Base-by-base conservation (phyloP, 2,888 invertebrate species). In the Prostheceraeus crozeri region DNA sequence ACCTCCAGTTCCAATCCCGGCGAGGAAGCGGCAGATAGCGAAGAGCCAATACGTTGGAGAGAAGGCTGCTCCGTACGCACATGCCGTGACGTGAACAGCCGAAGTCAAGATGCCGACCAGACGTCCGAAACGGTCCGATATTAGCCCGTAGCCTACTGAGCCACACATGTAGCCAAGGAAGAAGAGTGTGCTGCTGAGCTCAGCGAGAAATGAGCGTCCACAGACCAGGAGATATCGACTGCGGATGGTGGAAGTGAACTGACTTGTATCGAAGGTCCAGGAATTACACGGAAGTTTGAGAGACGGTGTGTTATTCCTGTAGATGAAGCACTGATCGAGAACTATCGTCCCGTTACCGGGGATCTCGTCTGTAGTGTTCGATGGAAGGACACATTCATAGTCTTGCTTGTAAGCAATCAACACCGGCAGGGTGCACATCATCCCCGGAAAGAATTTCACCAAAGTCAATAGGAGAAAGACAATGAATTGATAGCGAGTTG, bases 81-180 rank as follows among this genome's bases (percentile, higher is more conserved):
- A 6, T 3, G 21, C 23, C 2, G 19, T 21, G 23, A 48, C 2
- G 6, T 48, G 21, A 25, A 6, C 4, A 19, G 27, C 21, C 3
- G 19, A 6, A 2, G 27, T 25, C 19, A 48, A 6, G 21, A 25
- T 2, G 25, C 23, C 19, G 4, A 23, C 14, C 8, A 48, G 25
- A 14, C 48, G 2, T 3, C 48, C 48, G 48, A 48, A 48, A 19
- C 19, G 14, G 48, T 48, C 48, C 23, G 23, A 19, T 14, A 48
- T 3, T 3, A 48, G 2, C 3, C 48, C 48, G 25, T 48, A 48
- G 21, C 21, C 23, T 6, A 19, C 14, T 2, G 48, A 19, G 14
- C 48, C 48, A 4, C 16, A 2, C 3, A 48, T 16, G 25, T 19
- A 48, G 14, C 48, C 48, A 25, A 25, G 19, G 8, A 48, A 48